These are phyloP conservation scores for Natrix natrix DNA, from an alignment of 2,797 vertebrate species.

Conservation along the genomic window DNA sequence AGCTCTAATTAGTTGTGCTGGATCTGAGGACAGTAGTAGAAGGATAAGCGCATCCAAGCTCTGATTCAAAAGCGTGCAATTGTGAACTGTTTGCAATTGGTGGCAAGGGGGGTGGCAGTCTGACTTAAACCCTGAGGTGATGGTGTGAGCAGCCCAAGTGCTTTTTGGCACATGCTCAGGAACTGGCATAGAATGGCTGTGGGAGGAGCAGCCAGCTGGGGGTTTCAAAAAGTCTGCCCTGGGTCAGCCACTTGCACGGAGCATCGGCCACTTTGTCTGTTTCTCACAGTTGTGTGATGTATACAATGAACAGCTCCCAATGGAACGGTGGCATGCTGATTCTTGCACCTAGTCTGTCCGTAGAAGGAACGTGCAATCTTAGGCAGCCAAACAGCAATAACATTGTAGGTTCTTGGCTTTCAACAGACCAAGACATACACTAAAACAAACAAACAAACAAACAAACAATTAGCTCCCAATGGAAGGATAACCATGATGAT, in stretches of 20 bases:
- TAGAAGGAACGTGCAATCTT: no score
- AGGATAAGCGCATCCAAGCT: neutral
- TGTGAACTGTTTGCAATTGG: neutral
- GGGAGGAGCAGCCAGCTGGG: neutral
- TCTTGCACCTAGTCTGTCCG: no score
- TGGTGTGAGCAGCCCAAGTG: neutral
- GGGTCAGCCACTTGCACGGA: neutral
- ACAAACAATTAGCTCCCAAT: no score
- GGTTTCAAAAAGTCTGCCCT: neutral
- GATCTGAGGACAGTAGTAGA: neutral
- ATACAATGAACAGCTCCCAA: neutral
- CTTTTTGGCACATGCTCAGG: neutral
- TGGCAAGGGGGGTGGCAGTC: neutral
- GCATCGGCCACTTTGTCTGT: neutral
- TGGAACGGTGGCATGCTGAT: no score
- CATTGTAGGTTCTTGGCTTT: no score
- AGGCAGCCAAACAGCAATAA: no score
- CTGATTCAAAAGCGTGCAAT: neutral
- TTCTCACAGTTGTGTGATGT: neutral
- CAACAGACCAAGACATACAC: no score
- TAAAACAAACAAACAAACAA: no score
- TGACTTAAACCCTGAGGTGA: neutral
- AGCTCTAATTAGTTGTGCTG: neutral
- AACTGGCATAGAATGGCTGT: neutral
- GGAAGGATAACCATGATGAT: neutral